A percentile compares a stretch with the other conserved stretches of the same genome.
Evolutionary conservation across 2,888 invertebrate genomes (phyloP).

Genomic region (Acheta domesticus): DNA sequence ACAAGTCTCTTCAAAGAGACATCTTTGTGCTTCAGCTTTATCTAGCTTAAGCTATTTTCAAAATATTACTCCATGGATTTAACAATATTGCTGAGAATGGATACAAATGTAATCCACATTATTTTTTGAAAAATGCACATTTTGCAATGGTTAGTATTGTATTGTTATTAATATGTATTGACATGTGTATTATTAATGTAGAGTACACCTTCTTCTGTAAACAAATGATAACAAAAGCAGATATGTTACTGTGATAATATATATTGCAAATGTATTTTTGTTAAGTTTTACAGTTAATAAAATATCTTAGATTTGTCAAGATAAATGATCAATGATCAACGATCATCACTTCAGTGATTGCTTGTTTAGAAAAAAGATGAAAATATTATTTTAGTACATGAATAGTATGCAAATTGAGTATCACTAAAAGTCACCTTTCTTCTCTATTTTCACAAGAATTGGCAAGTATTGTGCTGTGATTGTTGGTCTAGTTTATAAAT

Average conservation of each 20-base stretch:
- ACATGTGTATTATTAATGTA: neutral
- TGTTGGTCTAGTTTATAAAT: neutral
- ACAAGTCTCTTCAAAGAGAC: no score
- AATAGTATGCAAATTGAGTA: neutral
- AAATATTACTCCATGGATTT: constrained; percentile 30
- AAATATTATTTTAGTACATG: neutral
- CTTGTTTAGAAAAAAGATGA: neutral
- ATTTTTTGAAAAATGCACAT: neutral
- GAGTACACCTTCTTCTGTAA: neutral
- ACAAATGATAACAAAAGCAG: neutral
- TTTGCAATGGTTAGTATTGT: neutral
- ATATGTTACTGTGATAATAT: neutral
- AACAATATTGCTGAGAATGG: constrained; percentile 9
- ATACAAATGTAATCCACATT: neutral
- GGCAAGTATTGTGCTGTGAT: neutral
- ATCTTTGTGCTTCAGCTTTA: no score
- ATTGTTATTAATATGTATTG: neutral
- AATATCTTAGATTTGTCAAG: neutral
- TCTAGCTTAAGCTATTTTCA: constrained; percentile 27
- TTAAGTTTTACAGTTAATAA: neutral
- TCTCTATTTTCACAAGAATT: neutral
- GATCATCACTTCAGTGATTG: neutral
- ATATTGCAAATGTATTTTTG: neutral
- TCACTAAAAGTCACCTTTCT: neutral
- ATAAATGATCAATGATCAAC: neutral